Base-by-base conservation (phyloP, 2,888 invertebrate species). In the Ornithoptera priamus region DNA sequence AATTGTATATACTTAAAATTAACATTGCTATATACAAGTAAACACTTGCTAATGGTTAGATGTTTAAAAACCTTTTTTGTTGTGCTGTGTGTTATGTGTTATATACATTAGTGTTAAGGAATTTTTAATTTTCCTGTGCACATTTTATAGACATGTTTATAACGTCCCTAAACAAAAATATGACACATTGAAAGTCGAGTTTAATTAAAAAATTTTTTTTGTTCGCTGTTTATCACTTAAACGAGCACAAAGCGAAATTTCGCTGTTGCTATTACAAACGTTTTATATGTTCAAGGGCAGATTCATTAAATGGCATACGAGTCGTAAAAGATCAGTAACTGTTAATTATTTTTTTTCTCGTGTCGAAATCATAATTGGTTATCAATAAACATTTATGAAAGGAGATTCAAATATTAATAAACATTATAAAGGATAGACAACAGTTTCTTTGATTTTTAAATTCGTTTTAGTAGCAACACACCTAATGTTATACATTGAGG, bases 231-330 rank as follows among this genome's bases (percentile, higher is more conserved):
- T 66, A 69, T 69, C 36, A 50, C 36, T 66, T 59, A 65, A 64
- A 65, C 39, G 58, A 46, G 62, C 57, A 62, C 69, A 69, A 69
- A 69, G 66, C 58, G 46, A 50, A 69, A 69, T 66, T 69, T 69
- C 39, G 50, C 62, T 66, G 22, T 58, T 56, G 57, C 65, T 62
- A 68, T 64, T 65, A 57, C 56, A 69, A 69, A 65, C 65, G 61
- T 69, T 69, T 69, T 61, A 57, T 62, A 65, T 69, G 69, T 65
- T 69, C 65, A 68, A 64, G 68, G 68, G 46, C 69, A 65, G 61
- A 61, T 69, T 69, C 61, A 69, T 69, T 65, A 65, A 69, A 65
- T 39, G 58, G 68, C 58, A 50, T 60, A 68, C 59, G 58, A 36
- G 59, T 42, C 58, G 65, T 30, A 58, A 62, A 22, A 63, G 46